Percentiles rank a stretch among this genome's conserved stretches.
Conservation (phyloP, 1,140 invertebrate genomes). For the Steinernema feltiae region DNA sequence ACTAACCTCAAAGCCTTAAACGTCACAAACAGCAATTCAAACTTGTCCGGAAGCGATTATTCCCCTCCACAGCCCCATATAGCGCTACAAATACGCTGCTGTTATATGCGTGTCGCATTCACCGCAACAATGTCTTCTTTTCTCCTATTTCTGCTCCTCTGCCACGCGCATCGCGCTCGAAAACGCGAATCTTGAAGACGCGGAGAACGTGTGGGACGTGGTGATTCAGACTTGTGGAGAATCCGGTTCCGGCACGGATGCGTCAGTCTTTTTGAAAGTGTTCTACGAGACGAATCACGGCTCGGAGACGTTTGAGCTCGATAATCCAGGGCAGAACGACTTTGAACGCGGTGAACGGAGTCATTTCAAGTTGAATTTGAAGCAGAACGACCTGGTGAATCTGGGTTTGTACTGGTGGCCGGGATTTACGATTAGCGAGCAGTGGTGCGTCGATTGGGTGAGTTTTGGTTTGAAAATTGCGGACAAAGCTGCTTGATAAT, state of each 20-base stretch:
- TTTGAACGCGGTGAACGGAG: slow-evolving; percentile 33
- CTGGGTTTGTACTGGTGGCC: slow-evolving; percentile 39
- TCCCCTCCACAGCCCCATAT: neutral
- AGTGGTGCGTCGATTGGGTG: slow-evolving; percentile 41
- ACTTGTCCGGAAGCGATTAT: neutral
- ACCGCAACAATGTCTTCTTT: neutral
- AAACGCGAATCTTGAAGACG: neutral
- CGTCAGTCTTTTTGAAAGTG: slow-evolving; percentile 33
- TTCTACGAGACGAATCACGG: slow-evolving; percentile 36
- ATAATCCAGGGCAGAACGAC: slow-evolving; percentile 31
- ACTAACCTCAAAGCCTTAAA: too few relatives aligned
- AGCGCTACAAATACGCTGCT: neutral
- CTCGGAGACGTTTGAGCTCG: slow-evolving; percentile 33
- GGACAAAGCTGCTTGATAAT: too few relatives aligned
- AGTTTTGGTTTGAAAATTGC: neutral
- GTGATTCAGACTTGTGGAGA: slow-evolving; percentile 33
- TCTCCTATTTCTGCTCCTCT: neutral
- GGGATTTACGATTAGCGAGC: slow-evolving; percentile 33
- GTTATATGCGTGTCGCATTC: too few relatives aligned
- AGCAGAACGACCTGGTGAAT: slow-evolving; percentile 34
- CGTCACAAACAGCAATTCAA: too few relatives aligned
- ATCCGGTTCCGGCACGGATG: slow-evolving; percentile 31
- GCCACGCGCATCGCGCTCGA: neutral
- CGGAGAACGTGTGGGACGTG: slow-evolving; percentile 29
- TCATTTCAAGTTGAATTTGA: slow-evolving; percentile 34